phyloP scores from a whole-genome alignment of 2,888 invertebrate species.

The Hirtodrosophila cameraria region DNA sequence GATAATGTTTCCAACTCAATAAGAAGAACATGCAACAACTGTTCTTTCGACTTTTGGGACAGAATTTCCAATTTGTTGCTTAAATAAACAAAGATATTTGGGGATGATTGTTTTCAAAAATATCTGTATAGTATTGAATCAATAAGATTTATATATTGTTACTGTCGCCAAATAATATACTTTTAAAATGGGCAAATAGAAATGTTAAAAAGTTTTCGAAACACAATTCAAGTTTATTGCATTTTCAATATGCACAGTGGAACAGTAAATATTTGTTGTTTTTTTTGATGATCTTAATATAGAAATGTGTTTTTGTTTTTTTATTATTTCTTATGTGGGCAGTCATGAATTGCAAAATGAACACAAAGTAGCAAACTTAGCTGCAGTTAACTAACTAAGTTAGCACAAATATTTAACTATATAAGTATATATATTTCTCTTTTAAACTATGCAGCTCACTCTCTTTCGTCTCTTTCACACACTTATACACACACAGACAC shows the following conservation, averaged over 20 bases:
- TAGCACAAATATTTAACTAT: slow-evolving; percentile 46
- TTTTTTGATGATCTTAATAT: slow-evolving; percentile 12
- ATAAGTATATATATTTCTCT: slow-evolving; percentile 19
- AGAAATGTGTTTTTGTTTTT: slow-evolving; percentile 14
- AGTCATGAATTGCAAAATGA: slow-evolving; percentile 29
- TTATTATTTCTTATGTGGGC: slow-evolving; percentile 33
- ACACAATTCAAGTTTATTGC: slow-evolving; percentile 35
- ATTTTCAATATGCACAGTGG: slow-evolving; percentile 20
- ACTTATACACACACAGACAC: slow-evolving; percentile 2
- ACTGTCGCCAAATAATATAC: no score
- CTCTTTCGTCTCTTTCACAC: slow-evolving; percentile 38
- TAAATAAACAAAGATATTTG: no score
- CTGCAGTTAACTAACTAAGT: slow-evolving; percentile 35
- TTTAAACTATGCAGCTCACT: slow-evolving; percentile 49
- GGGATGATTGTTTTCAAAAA: no score
- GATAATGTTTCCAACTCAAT: no score
- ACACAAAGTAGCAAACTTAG: slow-evolving; percentile 33
- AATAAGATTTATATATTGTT: no score
- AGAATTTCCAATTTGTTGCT: no score
- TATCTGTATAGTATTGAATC: no score
- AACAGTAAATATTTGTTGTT: slow-evolving; percentile 12
- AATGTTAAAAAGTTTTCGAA: not conserved
- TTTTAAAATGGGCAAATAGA: not conserved
- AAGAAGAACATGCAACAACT: no score
- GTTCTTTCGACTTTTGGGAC: no score